Conservation (phyloP, 2,888 invertebrate species). For the Dorcus hopei region DNA sequence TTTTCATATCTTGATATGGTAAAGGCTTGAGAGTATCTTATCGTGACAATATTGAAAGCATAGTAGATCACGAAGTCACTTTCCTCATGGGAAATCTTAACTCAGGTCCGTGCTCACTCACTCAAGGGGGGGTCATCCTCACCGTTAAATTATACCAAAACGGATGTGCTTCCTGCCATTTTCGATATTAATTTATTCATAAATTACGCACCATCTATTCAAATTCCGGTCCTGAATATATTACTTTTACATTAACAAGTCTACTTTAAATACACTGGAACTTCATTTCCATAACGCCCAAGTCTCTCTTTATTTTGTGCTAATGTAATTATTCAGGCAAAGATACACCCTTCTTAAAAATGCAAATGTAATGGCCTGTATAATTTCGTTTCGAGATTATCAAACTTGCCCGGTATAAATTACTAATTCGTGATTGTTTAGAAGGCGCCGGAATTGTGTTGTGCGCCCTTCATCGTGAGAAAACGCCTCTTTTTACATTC, state of each 20-base stretch:
- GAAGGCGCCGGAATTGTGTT: too few species aligned
- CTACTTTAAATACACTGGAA: conserved; percentile 14
- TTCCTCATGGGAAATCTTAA: conserved; percentile 41
- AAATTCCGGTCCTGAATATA: conserved; percentile 13
- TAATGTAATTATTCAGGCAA: conserved; percentile 5
- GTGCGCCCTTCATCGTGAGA: too few species aligned
- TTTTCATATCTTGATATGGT: too few species aligned
- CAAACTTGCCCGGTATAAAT: conserved; percentile 12
- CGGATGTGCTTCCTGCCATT: neutral
- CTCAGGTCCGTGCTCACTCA: neutral
- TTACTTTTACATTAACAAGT: conserved; percentile 16
- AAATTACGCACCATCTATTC: conserved; percentile 13
- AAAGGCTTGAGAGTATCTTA: too few species aligned
- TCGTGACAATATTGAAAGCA: too few species aligned
- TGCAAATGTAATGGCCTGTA: conserved; percentile 15
- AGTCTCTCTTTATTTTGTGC: conserved; percentile 1
- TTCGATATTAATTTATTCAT: conserved; percentile 16
- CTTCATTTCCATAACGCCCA: conserved; percentile 8
- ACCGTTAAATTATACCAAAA: neutral
- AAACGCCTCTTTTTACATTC: too few species aligned
- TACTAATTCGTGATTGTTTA: neutral
- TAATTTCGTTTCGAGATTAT: conserved; percentile 13
- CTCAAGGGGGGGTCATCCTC: neutral
- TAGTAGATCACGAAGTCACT: conserved; percentile 29
- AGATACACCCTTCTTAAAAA: conserved; percentile 10